Percentiles rank a stretch among this genome's conserved stretches.
These are phyloP conservation scores for Cerceris rybyensis DNA, from an alignment of 2,888 invertebrate species.

Conservation along the genomic window DNA sequence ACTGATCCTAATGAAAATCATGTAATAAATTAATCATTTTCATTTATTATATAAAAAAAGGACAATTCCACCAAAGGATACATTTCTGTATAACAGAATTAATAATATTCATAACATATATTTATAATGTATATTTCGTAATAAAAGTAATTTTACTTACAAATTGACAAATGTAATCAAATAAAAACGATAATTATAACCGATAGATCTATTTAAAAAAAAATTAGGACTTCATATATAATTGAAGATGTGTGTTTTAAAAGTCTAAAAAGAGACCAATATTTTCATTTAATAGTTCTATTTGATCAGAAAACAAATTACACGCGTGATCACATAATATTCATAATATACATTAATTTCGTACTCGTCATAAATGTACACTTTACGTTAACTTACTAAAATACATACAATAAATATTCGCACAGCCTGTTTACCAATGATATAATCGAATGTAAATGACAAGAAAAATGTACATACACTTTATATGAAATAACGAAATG, in stretches of 20 bases:
- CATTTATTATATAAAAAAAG: background rate
- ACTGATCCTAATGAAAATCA: background rate
- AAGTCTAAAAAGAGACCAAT: background rate
- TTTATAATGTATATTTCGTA: background rate
- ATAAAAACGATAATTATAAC: no score
- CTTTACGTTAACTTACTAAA: slow-evolving; percentile 26
- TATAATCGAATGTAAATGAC: slow-evolving; percentile 8
- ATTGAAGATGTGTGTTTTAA: background rate
- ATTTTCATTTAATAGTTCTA: slow-evolving; percentile 5
- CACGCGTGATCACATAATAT: background rate
- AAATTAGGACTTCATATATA: background rate
- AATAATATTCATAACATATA: background rate
- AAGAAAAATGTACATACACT: slow-evolving; percentile 17
- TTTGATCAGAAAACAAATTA: slow-evolving; percentile 13
- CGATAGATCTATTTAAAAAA: background rate
- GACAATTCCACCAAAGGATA: background rate
- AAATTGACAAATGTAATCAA: no score
- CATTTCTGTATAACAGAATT: background rate
- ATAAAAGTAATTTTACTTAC: background rate
- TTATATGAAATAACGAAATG: slow-evolving; percentile 2
- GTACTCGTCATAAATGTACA: slow-evolving; percentile 14
- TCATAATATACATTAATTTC: slow-evolving; percentile 14
- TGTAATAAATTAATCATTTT: background rate
- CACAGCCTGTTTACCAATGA: slow-evolving; percentile 46
- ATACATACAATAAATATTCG: slow-evolving; percentile 46